phyloP scores from a whole-genome alignment of 2,888 invertebrate species.

The Lampropteryx suffumata region DNA sequence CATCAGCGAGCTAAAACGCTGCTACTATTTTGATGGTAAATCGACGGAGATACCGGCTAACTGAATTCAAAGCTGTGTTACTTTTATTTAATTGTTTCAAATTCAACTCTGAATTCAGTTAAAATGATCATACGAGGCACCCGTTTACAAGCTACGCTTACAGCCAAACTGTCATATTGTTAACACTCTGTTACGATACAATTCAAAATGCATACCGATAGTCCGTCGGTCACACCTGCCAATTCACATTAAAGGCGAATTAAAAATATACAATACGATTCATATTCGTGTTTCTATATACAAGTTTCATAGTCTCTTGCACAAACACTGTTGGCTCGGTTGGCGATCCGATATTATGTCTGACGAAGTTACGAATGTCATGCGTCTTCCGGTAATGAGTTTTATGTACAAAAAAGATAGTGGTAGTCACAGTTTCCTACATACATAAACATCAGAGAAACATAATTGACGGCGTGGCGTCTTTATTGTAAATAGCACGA shows the following conservation, averaged over 20 bases:
- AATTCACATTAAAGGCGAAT: constrained; percentile 14
- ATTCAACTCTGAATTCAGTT: background rate
- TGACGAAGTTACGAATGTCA: background rate
- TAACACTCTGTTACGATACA: constrained; percentile 13
- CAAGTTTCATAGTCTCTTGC: constrained; percentile 26
- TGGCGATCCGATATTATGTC: background rate
- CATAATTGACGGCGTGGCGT: too few species aligned
- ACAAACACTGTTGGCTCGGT: constrained; percentile 17
- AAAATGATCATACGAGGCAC: background rate
- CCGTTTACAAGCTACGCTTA: background rate
- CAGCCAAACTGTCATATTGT: constrained; percentile 15
- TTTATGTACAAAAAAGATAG: too few species aligned
- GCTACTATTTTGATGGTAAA: too few species aligned
- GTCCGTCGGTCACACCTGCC: constrained; percentile 10
- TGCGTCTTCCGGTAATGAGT: background rate
- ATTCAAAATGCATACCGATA: constrained; percentile 30
- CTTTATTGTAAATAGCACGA: too few species aligned
- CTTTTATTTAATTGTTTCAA: too few species aligned
- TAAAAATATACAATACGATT: constrained; percentile 28
- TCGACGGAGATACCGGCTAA: too few species aligned
- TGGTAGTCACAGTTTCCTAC: too few species aligned
- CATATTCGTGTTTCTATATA: constrained; percentile 21
- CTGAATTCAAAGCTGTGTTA: background rate
- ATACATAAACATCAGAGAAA: too few species aligned
- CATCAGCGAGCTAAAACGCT: too few species aligned